Conservation (phyloP, 2,797 vertebrate species). For the Sebastes umbrosus region DNA sequence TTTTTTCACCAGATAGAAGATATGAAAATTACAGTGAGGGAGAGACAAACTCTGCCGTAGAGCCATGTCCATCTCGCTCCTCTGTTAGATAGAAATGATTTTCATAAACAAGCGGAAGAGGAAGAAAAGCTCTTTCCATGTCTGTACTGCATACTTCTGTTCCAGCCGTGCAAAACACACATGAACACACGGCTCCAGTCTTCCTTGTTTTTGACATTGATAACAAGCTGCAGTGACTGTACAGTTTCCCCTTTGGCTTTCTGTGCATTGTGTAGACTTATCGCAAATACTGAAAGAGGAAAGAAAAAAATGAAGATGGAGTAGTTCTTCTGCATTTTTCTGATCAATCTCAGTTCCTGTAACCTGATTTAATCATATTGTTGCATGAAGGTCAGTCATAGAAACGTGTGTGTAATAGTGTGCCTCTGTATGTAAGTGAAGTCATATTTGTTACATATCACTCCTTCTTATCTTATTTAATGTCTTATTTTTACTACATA, state of each 20-base stretch:
- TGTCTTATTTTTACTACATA: background rate
- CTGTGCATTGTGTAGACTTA: background rate
- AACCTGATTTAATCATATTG: background rate
- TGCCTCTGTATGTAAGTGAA: background rate
- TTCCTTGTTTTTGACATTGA: conserved; percentile 22
- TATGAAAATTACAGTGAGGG: background rate
- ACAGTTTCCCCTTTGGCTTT: background rate
- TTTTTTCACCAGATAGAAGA: background rate
- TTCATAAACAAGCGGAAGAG: background rate
- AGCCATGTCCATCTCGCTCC: background rate
- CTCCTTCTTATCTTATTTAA: background rate
- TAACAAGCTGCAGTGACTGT: background rate
- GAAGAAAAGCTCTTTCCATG: background rate
- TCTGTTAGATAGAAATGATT: background rate
- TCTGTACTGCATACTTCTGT: background rate
- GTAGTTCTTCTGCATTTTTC: background rate
- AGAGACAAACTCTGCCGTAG: background rate
- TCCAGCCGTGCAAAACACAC: background rate
- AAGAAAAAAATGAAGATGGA: background rate
- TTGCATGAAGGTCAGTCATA: background rate
- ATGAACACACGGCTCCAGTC: background rate
- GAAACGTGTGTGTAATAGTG: background rate
- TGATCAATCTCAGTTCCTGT: background rate
- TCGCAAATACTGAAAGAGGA: background rate
- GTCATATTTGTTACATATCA: background rate